A percentile compares a stretch with the other conserved stretches of the same genome.
Evolutionary conservation across 1,140 invertebrate genomes (phyloP).

Genomic region (Trichonephila clavata): DNA sequence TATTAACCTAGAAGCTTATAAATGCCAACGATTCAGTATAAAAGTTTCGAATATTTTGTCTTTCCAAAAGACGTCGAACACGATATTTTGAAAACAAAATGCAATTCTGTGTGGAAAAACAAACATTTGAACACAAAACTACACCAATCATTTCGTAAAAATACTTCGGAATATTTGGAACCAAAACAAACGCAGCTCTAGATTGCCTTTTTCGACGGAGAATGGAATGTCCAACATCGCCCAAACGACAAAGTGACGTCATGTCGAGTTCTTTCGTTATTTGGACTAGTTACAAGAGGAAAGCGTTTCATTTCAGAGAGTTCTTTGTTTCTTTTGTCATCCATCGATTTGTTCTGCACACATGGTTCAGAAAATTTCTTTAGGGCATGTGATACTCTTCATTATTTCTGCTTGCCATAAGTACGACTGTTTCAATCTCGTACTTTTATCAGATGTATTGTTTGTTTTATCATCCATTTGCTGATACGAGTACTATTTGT

Average conservation of each 20-base stretch:
- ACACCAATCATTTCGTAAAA: too few relatives aligned
- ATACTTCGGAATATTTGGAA: too few relatives aligned
- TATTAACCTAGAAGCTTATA: too few relatives aligned
- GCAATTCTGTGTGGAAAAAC: too few relatives aligned
- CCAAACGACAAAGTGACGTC: not conserved
- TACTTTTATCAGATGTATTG: not conserved
- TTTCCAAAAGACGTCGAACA: too few relatives aligned
- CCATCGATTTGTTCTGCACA: not conserved
- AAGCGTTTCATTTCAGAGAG: not conserved
- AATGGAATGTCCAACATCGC: not conserved
- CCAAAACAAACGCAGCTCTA: not conserved
- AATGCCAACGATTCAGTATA: too few relatives aligned
- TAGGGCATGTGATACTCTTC: not conserved
- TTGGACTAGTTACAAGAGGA: not conserved
- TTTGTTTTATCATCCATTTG: too few relatives aligned
- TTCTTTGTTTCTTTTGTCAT: not conserved
- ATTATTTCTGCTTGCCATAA: not conserved
- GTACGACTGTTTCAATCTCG: not conserved
- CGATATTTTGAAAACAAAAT: too few relatives aligned
- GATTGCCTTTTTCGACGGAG: not conserved
- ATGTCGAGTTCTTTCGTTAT: not conserved
- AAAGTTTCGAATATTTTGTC: too few relatives aligned
- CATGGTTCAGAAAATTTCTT: conserved; percentile 4
- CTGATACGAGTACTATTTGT: too few relatives aligned
- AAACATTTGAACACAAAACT: too few relatives aligned